Conservation (phyloP, 2,113 vertebrate genomes). For the Equus quagga region DNA sequence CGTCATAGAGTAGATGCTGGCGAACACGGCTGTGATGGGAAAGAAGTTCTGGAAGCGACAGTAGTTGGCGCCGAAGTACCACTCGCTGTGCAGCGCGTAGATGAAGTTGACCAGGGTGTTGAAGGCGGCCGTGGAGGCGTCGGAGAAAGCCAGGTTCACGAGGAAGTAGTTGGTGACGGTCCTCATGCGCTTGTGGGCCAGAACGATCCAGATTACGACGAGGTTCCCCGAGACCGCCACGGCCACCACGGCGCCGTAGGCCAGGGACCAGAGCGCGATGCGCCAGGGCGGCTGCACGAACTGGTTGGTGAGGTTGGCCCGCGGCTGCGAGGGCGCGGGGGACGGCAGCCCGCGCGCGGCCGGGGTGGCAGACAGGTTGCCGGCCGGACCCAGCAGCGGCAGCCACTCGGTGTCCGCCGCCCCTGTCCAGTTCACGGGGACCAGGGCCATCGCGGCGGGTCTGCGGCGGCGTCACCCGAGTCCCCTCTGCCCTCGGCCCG, state of each 20-base stretch:
- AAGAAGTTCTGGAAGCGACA: conserved; percentile 99
- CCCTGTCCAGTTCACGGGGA: conserved; percentile 56
- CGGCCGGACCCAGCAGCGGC: not conserved
- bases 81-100: conserved; percentile 95
- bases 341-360: conserved; percentile 65
- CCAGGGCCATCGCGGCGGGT: conserved; percentile 71
- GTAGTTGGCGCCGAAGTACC: conserved; percentile 98
- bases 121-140: conserved; percentile 97
- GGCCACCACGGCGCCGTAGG: conserved; percentile 94
- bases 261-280: conserved; percentile 96
- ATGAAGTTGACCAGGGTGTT: conserved; percentile 97
- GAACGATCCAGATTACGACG: conserved; percentile 98
- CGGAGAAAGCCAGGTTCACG: conserved; percentile 96
- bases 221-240: conserved; percentile 97
- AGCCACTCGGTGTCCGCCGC: not conserved
- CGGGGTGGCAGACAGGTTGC: conserved; percentile 62
- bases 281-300: conserved; percentile 97
- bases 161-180: conserved; percentile 98
- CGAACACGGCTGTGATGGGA: conserved; percentile 97
- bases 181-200: conserved; percentile 98
- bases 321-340: not conserved
- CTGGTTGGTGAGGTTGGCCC: conserved; percentile 91
- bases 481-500: no score
- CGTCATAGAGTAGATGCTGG: conserved; percentile 99
- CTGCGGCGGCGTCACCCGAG: not conserved